Base-by-base conservation (phyloP, 2,888 invertebrate genomes). In the Halictus ligatus region DNA sequence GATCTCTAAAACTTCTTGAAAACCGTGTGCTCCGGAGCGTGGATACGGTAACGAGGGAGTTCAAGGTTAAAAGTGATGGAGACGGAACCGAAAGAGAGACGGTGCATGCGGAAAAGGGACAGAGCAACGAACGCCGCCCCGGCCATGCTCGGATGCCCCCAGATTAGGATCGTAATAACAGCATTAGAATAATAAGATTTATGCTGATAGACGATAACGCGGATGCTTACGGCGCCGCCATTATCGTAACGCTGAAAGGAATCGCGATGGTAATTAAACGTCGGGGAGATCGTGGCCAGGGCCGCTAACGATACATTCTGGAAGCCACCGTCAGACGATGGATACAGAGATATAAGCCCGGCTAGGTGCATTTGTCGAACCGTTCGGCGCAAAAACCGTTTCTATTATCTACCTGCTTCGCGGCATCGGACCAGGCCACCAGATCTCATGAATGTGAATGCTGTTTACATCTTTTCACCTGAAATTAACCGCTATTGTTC, bases 11-110 rank as follows among this genome's bases (percentile, higher is more conserved):
- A 91, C 87, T 90, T 90, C 90, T 90, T 83, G 89, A 87, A 87
- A 91, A 87, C 86, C 87, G 90, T 89, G 91, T 67, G 90, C 91
- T 86, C 81, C 74, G 85, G 78, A 91, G 90, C 90, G 91, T 91
- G 90, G 67, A 86, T 86, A 90, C 90, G 90, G 91, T 91, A 91
- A 91, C 90, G 91, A 91, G 91, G 86, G 90, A 90, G 91, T 91
- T 91, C 90, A 91, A 91, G 90, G 90, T 91, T 91, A 91, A 90
- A 87, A 90, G 87, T 81, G 88, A 89, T 82, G 91, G 86, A 89
- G 91, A 90, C 88, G 86, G 88, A 83, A 88, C 80, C 74, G 69
- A 81, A 77, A 76, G 80, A 80, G 80, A 80, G 83, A 81, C 7
- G 72, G 71, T 76, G 72, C n/a, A 83, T 54, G 84, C 75, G 74